Conservation (phyloP, 2,888 invertebrate genomes). For the Morpho deidamia region DNA sequence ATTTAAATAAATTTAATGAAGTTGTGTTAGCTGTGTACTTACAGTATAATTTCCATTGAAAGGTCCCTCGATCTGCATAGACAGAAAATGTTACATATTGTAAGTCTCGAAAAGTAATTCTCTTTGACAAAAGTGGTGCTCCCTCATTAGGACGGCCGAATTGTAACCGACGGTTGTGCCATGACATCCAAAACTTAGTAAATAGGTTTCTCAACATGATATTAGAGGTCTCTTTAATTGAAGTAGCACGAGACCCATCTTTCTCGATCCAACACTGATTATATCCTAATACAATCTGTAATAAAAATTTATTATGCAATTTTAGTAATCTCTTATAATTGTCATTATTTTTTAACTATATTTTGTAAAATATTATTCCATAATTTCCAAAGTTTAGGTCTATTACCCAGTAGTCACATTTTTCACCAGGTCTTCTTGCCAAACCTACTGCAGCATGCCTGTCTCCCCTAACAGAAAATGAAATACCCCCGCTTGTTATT, state of each 20-base stretch:
- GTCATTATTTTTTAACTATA: no score
- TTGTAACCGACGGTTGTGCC: slow-evolving; percentile 59
- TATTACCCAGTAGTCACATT: slow-evolving; percentile 18
- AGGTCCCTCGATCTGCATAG: slow-evolving; percentile 6
- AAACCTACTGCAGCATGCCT: slow-evolving; percentile 11
- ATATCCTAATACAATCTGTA: slow-evolving; percentile 13
- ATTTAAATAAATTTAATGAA: no score
- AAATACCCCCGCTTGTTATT: slow-evolving; percentile 12
- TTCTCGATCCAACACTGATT: slow-evolving; percentile 11
- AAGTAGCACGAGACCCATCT: not conserved
- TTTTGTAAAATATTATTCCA: not conserved
- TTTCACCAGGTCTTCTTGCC: slow-evolving; percentile 2
- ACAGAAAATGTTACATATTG: slow-evolving; percentile 32
- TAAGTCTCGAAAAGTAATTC: slow-evolving; percentile 30
- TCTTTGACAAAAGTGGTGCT: slow-evolving; percentile 31
- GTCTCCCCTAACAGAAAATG: slow-evolving; percentile 15
- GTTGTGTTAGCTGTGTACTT: slow-evolving; percentile 18
- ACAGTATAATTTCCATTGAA: slow-evolving; percentile 45
- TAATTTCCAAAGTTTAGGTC: not conserved
- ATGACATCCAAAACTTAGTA: slow-evolving; percentile 68
- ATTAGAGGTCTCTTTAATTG: slow-evolving; percentile 24
- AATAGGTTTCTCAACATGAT: slow-evolving; percentile 58
- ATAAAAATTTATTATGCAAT: not conserved
- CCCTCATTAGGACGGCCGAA: slow-evolving; percentile 57
- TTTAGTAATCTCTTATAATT: no score